Evolutionary conservation across 2,113 vertebrate species (phyloP).

Genomic region (Trogon surrucura): DNA sequence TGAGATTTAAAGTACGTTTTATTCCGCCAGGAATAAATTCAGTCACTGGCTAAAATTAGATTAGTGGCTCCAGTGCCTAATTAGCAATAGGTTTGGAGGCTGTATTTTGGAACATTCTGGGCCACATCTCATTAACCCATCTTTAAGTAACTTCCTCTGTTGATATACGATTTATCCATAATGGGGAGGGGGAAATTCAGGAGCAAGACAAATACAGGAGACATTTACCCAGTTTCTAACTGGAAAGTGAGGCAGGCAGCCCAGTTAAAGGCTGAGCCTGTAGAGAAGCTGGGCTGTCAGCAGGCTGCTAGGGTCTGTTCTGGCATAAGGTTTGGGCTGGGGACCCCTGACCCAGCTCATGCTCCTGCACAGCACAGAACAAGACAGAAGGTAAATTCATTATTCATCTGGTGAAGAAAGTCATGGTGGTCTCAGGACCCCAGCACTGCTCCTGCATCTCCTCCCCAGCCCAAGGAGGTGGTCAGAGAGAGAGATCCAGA

Average conservation of each 20-base stretch:
- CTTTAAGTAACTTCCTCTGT: background rate
- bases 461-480: rapidly evolving
- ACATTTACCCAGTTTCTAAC: rapidly evolving
- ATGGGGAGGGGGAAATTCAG: background rate
- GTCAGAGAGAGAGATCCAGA: too few relatives aligned
- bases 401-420: too few relatives aligned
- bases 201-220: rapidly evolving
- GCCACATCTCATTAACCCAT: background rate
- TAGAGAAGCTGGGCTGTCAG: too few relatives aligned
- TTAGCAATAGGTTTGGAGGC: background rate
- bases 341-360: background rate
- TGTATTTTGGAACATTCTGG: background rate
- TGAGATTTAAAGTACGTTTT: conserved; percentile 1
- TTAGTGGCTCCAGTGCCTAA: conserved; percentile 29
- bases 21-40: conserved; percentile 6
- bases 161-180: rapidly evolving
- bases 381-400: too few relatives aligned
- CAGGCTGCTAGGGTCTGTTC: rapidly evolving
- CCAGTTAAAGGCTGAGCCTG: background rate
- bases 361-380: background rate
- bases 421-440: rapidly evolving
- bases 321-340: rapidly evolving
- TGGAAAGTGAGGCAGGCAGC: background rate
- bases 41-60: conserved; percentile 33
- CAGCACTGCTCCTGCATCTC: background rate